Percentiles rank a stretch among this genome's conserved stretches.
phyloP scores from a whole-genome alignment of 1,140 invertebrate species.

The Bombus confusus region DNA sequence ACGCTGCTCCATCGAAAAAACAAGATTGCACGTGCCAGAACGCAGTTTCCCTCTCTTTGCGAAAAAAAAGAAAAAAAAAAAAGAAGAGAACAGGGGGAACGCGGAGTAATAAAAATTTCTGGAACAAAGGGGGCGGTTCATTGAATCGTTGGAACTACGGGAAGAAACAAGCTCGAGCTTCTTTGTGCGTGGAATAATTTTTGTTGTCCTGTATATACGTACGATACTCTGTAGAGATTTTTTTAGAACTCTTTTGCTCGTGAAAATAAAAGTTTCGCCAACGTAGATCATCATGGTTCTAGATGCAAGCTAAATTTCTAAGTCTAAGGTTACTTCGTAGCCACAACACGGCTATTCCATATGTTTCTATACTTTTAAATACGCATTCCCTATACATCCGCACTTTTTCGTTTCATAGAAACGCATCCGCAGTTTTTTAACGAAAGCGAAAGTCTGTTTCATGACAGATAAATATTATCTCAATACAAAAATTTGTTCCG shows the following conservation, averaged over 20 bases:
- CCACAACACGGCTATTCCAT: no score
- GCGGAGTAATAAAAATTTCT: slow-evolving; percentile 18
- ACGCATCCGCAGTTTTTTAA: no score
- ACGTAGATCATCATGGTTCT: background rate
- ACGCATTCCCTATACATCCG: background rate
- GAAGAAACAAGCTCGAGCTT: background rate
- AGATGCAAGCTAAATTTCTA: background rate
- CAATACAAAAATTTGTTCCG: no score
- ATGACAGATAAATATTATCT: no score
- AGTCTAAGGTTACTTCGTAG: no score
- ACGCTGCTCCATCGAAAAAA: slow-evolving; percentile 6
- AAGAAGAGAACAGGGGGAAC: background rate
- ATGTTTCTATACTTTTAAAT: no score
- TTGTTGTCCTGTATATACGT: background rate
- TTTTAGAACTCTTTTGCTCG: background rate
- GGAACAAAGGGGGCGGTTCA: background rate
- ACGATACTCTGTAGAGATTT: background rate
- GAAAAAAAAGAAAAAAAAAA: background rate
- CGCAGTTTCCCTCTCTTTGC: background rate
- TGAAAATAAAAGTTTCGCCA: no score
- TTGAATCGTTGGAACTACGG: background rate
- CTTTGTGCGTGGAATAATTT: background rate
- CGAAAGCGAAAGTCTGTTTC: no score
- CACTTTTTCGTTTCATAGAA: background rate
- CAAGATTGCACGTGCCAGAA: slow-evolving; percentile 5